Evolutionary conservation across 2,888 invertebrate species (phyloP).

Genomic region (Drosophila anomalata): DNA sequence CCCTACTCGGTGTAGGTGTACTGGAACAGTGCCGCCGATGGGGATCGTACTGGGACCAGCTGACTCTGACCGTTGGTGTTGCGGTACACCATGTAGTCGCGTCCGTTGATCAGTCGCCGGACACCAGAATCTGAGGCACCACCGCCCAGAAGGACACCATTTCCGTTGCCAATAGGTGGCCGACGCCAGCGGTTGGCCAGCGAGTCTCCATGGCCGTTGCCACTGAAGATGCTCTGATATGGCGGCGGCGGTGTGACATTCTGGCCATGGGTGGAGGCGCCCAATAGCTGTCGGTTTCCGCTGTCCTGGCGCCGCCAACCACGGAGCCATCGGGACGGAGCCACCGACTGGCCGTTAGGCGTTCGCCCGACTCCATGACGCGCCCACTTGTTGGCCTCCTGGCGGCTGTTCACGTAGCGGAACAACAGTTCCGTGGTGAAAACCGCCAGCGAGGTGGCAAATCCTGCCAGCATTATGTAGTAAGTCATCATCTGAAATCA

Average conservation of each 20-base stretch:
- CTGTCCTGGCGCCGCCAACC: conserved; percentile 46
- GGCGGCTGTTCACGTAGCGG: conserved; percentile 78
- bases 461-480: conserved; percentile 89
- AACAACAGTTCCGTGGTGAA: conserved; percentile 88
- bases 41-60: conserved; percentile 89
- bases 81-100: conserved; percentile 89
- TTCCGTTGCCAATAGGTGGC: conserved; percentile 31
- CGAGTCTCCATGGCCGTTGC: conserved; percentile 30
- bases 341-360: conserved; percentile 72
- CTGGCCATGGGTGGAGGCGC: conserved; percentile 49
- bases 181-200: conserved; percentile 58
- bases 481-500: conserved; percentile 88
- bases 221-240: conserved; percentile 85
- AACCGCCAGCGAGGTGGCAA: conserved; percentile 87
- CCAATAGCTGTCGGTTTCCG: conserved; percentile 57
- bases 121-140: conserved; percentile 73
- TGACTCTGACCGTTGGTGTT: conserved; percentile 87
- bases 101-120: conserved; percentile 88
- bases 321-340: conserved; percentile 71
- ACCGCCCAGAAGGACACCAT: conserved; percentile 61
- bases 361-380: conserved; percentile 75
- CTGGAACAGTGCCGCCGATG: conserved; percentile 91
- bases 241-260: conserved; percentile 86
- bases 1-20: conserved; percentile 84
- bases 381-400: conserved; percentile 68